These are phyloP conservation scores for Anhinga rufa DNA, from an alignment of 2,113 vertebrate genomes.

Conservation along the genomic window DNA sequence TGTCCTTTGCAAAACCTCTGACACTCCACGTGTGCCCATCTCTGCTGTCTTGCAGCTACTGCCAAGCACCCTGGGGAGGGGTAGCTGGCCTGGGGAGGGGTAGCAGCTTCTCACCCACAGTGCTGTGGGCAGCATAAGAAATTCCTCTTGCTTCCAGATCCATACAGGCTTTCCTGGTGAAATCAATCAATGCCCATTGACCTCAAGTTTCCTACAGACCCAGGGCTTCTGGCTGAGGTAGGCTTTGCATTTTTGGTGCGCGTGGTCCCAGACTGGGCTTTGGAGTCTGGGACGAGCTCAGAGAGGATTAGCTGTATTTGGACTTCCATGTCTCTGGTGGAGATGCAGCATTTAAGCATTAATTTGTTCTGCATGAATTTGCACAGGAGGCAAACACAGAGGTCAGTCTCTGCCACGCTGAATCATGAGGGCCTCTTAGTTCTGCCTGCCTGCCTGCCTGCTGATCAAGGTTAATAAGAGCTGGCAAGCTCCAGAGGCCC, in stretches of 20 bases:
- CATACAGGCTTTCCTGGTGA: neutral
- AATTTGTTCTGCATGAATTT: slow-evolving; percentile 35
- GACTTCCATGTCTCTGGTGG: neutral
- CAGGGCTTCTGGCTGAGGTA: neutral
- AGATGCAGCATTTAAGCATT: neutral
- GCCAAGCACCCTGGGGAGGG: fast-evolving
- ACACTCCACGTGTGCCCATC: fast-evolving
- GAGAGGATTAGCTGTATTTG: neutral
- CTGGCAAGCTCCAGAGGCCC: slow-evolving; percentile 31
- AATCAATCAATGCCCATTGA: neutral
- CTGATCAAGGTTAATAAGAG: slow-evolving; percentile 25
- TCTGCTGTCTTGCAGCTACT: neutral
- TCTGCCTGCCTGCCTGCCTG: slow-evolving; percentile 14
- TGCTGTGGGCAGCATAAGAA: fast-evolving
- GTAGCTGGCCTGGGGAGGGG: neutral
- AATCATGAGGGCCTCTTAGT: slow-evolving; percentile 21
- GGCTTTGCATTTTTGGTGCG: neutral
- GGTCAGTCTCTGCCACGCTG: neutral
- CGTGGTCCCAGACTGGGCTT: neutral
- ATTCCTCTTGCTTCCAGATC: neutral
- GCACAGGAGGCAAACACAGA: slow-evolving; percentile 31
- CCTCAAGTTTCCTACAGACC: neutral
- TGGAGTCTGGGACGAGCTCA: neutral
- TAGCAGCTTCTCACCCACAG: fast-evolving
- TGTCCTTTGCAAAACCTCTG: neutral